Percentiles rank a stretch among this genome's conserved stretches.
Conservation (phyloP, 1,140 invertebrate genomes). For the Lepidurus couesii region DNA sequence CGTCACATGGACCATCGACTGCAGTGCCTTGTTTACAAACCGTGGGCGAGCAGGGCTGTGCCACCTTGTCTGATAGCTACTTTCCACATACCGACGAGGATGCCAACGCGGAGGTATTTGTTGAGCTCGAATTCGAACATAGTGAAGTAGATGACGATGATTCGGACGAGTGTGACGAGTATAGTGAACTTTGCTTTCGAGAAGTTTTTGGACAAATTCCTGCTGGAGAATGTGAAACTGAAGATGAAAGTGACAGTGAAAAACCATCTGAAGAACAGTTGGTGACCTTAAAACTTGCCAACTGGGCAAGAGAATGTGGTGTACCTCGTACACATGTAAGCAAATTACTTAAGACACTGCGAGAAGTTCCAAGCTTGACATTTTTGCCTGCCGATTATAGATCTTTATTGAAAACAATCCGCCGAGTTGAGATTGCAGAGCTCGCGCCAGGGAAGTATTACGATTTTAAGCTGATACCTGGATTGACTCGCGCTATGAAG, state of each 20-base stretch:
- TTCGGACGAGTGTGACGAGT: neutral
- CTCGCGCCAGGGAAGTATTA: neutral
- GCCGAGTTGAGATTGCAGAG: neutral
- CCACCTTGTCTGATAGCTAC: too few relatives aligned
- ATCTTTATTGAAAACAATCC: neutral
- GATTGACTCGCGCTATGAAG: neutral
- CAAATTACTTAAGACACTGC: neutral
- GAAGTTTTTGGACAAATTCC: neutral
- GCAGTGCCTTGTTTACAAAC: too few relatives aligned
- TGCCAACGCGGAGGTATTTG: too few relatives aligned
- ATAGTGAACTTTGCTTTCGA: neutral
- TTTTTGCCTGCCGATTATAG: conserved; percentile 5
- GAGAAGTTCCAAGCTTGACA: too few relatives aligned
- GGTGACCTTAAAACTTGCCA: neutral
- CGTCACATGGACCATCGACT: too few relatives aligned
- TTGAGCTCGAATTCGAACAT: too few relatives aligned
- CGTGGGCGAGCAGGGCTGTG: too few relatives aligned
- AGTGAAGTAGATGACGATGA: too few relatives aligned
- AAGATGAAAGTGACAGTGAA: neutral
- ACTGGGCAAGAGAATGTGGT: conserved; percentile 2
- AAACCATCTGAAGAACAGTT: neutral
- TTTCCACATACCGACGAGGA: too few relatives aligned
- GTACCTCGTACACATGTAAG: conserved; percentile 1
- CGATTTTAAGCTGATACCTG: neutral
- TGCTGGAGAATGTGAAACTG: neutral